Evolutionary conservation across 2,113 vertebrate genomes (phyloP).

Genomic region (Spermophilus dauricus): DNA sequence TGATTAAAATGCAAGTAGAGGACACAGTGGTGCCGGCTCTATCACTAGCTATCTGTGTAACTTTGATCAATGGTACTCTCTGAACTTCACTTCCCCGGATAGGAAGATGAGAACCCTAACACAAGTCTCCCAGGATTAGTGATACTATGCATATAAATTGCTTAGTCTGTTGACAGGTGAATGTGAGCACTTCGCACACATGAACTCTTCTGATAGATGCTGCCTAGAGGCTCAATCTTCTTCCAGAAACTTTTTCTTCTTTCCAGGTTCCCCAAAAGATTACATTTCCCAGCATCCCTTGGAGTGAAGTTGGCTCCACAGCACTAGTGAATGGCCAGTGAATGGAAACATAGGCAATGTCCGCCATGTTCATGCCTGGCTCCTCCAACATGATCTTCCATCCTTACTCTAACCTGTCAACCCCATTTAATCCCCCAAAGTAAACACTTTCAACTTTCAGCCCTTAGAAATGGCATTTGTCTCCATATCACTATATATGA

Average conservation of each 20-base stretch:
- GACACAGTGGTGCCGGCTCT: neutral
- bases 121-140: neutral
- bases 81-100: neutral
- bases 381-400: neutral
- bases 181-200: neutral
- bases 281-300: conserved; percentile 14
- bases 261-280: neutral
- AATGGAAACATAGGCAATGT: neutral
- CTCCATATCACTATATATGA: too few relatives aligned
- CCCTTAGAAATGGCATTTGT: too few relatives aligned
- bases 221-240: neutral
- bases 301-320: neutral
- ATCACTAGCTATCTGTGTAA: neutral
- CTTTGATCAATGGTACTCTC: neutral
- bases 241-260: neutral
- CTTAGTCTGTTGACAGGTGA: neutral
- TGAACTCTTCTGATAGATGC: neutral
- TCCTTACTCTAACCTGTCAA: neutral
- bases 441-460: too few relatives aligned
- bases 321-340: neutral
- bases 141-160: neutral
- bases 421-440: too few relatives aligned
- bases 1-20: conserved; percentile 26
- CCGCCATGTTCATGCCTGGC: neutral
- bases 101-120: neutral